Base-by-base conservation (phyloP, 2,113 vertebrate genomes). In the Manacus vitellinus region DNA sequence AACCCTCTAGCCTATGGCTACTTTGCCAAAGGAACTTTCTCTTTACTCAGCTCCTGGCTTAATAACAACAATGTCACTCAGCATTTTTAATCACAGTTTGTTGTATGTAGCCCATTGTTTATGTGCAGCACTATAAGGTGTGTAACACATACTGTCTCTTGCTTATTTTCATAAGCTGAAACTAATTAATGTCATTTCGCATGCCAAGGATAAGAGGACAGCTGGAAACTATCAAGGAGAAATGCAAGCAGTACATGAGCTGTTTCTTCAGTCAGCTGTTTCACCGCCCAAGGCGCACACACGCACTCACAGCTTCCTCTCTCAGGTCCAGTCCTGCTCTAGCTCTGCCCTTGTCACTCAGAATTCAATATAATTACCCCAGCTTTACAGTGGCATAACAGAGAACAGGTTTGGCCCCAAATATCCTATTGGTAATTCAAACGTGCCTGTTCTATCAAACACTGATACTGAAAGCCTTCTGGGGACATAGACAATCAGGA, bases 171-270 rank as follows among this genome's bases (percentile, higher is more conserved):
- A 79, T 84, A 93, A 93, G 66, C 58, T 87, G 85, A 90, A 84
- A 73, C 66, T 91, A 87, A 85, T 80, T 68, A 92, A 88, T 91
- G 70, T 51, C 3, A 0, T 76, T 93, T 85, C 1, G 1, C 63
- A 77, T 67, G 74, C 76, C 75, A 67, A 54, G 82, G 58, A 71
- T 89, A 95, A 93, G 52, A 87, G 47, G 62, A 96, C 89, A 94
- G 83, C 92, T 95, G 96, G 92, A 97, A 96, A 75, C 7, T 71
- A 95, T 91, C 85, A 92, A 80, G 51, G n/a, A 65, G 35, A 96
- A 95, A 94, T 43, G 31, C 65, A 71, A 94, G 62, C 92, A 89
- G 43, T 71, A 55, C 54, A 89, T 58, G 74, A 89, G 56, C 82
- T 89, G n/a, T 87, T 95, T 90, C 88, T 95, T 95, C 85, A 88